Evolutionary conservation across 2,797 vertebrate species (phyloP).

Genomic region (Pseudochromis fuscus): DNA sequence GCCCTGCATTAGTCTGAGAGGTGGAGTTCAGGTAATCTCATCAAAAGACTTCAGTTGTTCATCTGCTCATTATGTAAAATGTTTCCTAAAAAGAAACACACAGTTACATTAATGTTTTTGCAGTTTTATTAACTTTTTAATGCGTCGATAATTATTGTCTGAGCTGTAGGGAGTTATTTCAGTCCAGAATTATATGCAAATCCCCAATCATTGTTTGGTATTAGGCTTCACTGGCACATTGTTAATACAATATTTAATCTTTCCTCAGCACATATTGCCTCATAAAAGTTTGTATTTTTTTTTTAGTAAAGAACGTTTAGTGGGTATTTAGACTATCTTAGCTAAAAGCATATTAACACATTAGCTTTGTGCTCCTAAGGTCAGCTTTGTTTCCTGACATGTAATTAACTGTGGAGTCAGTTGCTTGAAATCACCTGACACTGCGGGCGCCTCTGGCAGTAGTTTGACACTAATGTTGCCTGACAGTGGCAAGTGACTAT

Average conservation of each 20-base stretch:
- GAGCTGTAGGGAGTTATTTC: conserved; percentile 15
- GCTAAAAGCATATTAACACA: conserved; percentile 50
- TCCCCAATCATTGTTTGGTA: conserved; percentile 12
- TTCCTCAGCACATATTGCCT: conserved; percentile 11
- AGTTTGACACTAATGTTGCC: conserved; percentile 64
- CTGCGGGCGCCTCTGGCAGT: conserved; percentile 44
- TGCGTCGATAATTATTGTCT: conserved; percentile 26
- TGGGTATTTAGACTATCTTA: conserved; percentile 23
- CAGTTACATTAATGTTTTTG: conserved; percentile 2
- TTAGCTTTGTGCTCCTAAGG: conserved; percentile 39
- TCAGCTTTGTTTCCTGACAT: conserved; percentile 59
- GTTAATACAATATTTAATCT: conserved; percentile 22
- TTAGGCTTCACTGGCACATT: conserved; percentile 4
- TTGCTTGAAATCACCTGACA: conserved; percentile 67
- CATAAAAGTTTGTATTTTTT: conserved; percentile 20
- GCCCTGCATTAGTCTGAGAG: conserved; percentile 41
- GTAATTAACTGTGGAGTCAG: conserved; percentile 69
- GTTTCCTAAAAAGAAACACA: conserved; percentile 23
- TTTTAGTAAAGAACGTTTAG: background rate
- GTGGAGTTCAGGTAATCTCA: conserved; percentile 51
- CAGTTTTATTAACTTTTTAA: background rate
- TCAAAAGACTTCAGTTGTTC: conserved; percentile 46
- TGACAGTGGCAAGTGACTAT: conserved; percentile 67
- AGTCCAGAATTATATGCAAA: conserved; percentile 24
- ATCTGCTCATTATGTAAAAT: conserved; percentile 22